A percentile compares a stretch with the other conserved stretches of the same genome.
These are phyloP conservation scores for Accipiter cooperii DNA, from an alignment of 2,113 vertebrate genomes.

Conservation along the genomic window DNA sequence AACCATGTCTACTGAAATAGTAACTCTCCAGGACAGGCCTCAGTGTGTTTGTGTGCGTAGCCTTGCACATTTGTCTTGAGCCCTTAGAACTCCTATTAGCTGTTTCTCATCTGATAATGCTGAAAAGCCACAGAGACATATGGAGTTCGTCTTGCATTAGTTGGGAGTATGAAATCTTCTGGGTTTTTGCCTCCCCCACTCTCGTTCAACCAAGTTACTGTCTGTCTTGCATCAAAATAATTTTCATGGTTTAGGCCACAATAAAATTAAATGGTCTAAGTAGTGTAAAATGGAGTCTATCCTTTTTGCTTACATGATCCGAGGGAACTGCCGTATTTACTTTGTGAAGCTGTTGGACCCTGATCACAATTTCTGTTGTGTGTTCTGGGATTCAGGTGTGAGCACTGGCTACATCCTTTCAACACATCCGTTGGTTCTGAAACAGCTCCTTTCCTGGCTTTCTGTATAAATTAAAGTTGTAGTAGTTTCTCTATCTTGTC, in stretches of 20 bases:
- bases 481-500: not conserved
- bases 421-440: not conserved
- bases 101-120: not conserved
- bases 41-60: not conserved
- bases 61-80: not conserved
- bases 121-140: not conserved
- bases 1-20: not conserved
- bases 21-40: not conserved
- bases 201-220: not conserved
- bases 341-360: not conserved
- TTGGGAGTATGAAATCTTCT: not conserved
- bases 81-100: not conserved
- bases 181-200: not conserved
- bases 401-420: not conserved
- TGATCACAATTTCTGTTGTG: not conserved
- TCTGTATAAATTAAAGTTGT: not conserved
- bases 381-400: not conserved
- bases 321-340: not conserved
- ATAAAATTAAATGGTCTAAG: not conserved
- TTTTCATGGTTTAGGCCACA: not conserved
- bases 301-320: not conserved
- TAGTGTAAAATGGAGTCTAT: not conserved
- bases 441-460: not conserved
- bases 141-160: not conserved
- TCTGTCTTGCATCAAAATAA: not conserved